Percentiles rank a stretch among this genome's conserved stretches.
Evolutionary conservation across 2,113 vertebrate genomes (phyloP).

Genomic region (Pao palembangensis): DNA sequence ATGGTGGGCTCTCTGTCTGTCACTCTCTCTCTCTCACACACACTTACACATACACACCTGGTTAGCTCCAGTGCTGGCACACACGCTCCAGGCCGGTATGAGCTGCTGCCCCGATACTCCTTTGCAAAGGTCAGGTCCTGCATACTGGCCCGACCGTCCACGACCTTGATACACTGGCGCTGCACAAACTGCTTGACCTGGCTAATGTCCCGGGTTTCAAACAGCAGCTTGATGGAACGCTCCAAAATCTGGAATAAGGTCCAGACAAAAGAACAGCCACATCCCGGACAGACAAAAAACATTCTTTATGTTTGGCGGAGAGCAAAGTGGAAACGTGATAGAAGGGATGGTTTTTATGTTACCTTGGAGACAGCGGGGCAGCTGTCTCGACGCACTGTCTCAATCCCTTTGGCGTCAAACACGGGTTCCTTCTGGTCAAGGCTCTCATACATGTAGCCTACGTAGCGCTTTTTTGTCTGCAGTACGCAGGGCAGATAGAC

Average conservation of each 20-base stretch:
- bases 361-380: constrained; percentile 99
- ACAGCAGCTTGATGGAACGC: constrained; percentile 95
- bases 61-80: constrained; percentile 94
- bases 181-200: constrained; percentile 96
- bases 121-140: constrained; percentile 98
- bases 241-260: constrained; percentile 83
- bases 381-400: constrained; percentile 92
- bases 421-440: constrained; percentile 92
- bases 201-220: constrained; percentile 96
- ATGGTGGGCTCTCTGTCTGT: neutral
- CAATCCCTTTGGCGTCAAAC: constrained; percentile 98
- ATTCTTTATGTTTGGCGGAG: constrained; percentile 25
- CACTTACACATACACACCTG: constrained; percentile 74
- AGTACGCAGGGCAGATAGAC: constrained; percentile 96
- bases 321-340: neutral
- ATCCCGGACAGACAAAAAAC: neutral
- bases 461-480: constrained; percentile 98
- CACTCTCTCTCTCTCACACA: neutral
- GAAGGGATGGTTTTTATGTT: constrained; percentile 45
- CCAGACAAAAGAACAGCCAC: neutral
- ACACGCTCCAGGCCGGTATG: constrained; percentile 90
- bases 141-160: constrained; percentile 92
- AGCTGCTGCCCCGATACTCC: constrained; percentile 89
- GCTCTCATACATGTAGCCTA: constrained; percentile 98
- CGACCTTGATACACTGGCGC: constrained; percentile 89